Evolutionary conservation across 2,888 invertebrate species (phyloP).

Genomic region (Mycogona germanica): DNA sequence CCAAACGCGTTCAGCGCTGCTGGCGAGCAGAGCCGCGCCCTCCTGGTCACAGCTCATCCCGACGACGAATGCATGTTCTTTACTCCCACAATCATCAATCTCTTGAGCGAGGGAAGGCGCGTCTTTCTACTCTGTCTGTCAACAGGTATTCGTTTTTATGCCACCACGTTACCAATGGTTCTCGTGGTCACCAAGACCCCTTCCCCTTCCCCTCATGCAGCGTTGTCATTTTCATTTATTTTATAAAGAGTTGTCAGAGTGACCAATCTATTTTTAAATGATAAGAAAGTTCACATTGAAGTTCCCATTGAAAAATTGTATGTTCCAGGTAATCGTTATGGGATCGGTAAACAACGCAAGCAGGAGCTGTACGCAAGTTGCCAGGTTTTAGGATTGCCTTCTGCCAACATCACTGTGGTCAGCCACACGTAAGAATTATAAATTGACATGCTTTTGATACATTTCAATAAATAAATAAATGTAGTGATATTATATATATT

Average conservation of each 20-base stretch:
- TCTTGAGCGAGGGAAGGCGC: constrained; percentile 41
- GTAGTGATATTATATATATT: not conserved
- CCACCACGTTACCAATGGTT: not conserved
- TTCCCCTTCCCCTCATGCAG: not conserved
- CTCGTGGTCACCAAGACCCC: not conserved
- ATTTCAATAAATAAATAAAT: constrained; percentile 3
- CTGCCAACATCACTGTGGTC: constrained; percentile 54
- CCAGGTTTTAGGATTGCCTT: constrained; percentile 59
- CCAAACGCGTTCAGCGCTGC: no score
- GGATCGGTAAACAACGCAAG: constrained; percentile 50
- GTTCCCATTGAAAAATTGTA: not conserved
- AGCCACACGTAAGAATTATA: constrained; percentile 32
- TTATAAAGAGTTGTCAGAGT: not conserved
- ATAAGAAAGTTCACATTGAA: not conserved
- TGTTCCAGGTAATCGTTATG: constrained; percentile 49
- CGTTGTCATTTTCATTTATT: not conserved
- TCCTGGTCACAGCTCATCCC: constrained; percentile 87
- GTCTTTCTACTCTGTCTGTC: constrained; percentile 76
- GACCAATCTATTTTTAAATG: no score
- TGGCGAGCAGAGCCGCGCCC: no score
- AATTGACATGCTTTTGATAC: not conserved
- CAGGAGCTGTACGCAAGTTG: constrained; percentile 75
- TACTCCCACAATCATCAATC: constrained; percentile 69
- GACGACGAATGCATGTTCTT: constrained; percentile 99
- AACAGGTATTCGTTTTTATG: constrained; percentile 45